Evolutionary conservation across 2,797 vertebrate genomes (phyloP).

Genomic region (Danio albolineatus): DNA sequence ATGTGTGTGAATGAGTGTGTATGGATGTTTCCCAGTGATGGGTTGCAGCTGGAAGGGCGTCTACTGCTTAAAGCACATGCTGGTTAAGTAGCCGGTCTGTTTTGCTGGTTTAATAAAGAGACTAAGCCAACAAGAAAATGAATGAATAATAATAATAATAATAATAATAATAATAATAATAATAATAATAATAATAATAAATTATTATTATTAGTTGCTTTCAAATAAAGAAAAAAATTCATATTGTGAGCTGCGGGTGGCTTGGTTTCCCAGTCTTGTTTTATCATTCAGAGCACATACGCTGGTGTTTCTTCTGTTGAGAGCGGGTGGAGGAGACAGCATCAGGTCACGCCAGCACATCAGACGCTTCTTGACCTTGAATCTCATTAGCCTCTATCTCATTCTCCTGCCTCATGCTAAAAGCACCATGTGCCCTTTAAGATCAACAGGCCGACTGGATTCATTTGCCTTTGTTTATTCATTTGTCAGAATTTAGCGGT

Average conservation of each 20-base stretch:
- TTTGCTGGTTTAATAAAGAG: too few relatives aligned
- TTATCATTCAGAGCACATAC: conserved; percentile 22
- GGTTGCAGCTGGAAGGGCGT: too few relatives aligned
- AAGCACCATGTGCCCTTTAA: neutral
- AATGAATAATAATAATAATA: too few relatives aligned
- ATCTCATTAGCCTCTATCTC: conserved; percentile 36
- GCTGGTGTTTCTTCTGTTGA: neutral
- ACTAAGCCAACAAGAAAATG: too few relatives aligned
- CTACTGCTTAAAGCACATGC: too few relatives aligned
- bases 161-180: too few relatives aligned
- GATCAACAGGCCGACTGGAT: neutral
- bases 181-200: too few relatives aligned
- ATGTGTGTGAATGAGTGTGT: too few relatives aligned
- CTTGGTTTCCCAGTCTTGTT: conserved; percentile 27
- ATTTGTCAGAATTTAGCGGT: neutral
- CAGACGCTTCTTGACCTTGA: conserved; percentile 39
- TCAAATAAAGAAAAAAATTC: too few relatives aligned
- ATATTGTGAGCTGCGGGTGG: neutral
- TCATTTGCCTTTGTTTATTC: neutral
- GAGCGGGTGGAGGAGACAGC: neutral
- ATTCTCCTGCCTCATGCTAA: neutral
- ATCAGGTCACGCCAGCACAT: conserved; percentile 23
- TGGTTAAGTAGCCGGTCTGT: too few relatives aligned
- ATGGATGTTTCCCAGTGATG: too few relatives aligned
- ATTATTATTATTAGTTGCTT: too few relatives aligned